Evolutionary conservation across 2,888 invertebrate genomes (phyloP).

Genomic region (Mantis religiosa): DNA sequence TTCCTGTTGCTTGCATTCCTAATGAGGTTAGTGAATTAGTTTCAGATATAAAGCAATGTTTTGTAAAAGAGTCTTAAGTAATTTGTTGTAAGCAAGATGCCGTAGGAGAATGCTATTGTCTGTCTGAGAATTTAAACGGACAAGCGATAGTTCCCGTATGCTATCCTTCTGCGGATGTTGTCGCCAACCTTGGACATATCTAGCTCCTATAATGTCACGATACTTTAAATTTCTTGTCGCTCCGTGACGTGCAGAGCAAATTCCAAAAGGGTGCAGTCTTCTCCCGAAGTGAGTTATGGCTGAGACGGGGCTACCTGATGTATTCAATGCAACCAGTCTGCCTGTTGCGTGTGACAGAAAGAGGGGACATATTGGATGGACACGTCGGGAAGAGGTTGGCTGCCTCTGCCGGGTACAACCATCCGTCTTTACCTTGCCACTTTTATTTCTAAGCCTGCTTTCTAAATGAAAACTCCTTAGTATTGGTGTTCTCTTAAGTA

Average conservation of each 20-base stretch:
- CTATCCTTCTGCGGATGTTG: not conserved
- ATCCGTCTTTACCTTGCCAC: not conserved
- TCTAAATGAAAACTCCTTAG: not conserved
- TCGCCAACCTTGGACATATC: not conserved
- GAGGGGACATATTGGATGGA: not conserved
- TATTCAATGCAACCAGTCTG: not conserved
- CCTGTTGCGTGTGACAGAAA: not conserved
- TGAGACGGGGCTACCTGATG: not conserved
- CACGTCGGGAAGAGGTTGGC: not conserved
- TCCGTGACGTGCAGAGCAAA: not conserved
- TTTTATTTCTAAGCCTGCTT: not conserved
- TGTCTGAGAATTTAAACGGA: not conserved
- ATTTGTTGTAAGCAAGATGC: not conserved
- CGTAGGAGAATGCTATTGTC: not conserved
- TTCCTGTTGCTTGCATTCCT: too few relatives aligned
- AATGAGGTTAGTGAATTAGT: not conserved
- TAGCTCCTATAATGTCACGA: not conserved
- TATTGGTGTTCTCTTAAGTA: too few relatives aligned
- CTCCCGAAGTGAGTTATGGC: not conserved
- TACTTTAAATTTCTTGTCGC: not conserved
- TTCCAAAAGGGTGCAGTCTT: not conserved
- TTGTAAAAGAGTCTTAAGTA: not conserved
- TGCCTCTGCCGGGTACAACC: not conserved
- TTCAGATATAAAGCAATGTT: not conserved
- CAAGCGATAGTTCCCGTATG: not conserved